A percentile compares a stretch with the other conserved stretches of the same genome.
These are phyloP conservation scores for Troides oblongomaculatus DNA, from an alignment of 2,888 invertebrate species.

Conservation along the genomic window DNA sequence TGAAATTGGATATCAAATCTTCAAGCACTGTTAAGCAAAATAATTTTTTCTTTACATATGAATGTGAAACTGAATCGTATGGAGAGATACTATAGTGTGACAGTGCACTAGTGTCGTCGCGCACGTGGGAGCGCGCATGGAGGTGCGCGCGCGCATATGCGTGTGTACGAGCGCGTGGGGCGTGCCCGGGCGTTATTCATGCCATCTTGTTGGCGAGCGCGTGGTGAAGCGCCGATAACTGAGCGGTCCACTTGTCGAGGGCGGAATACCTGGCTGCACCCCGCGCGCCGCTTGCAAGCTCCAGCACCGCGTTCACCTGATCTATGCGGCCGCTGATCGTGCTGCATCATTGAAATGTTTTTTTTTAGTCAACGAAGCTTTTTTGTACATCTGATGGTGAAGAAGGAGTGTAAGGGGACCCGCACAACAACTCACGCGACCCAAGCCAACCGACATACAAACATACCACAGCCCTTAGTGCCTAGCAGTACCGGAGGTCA, in stretches of 20 bases:
- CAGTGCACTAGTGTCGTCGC: neutral
- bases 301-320: conserved; percentile 96
- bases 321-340: conserved; percentile 93
- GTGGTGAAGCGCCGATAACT: conserved; percentile 91
- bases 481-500: too few species aligned
- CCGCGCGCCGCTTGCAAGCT: conserved; percentile 89
- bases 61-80: neutral
- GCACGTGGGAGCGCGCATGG: neutral
- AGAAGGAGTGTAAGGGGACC: too few species aligned
- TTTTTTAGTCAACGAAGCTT: too few species aligned
- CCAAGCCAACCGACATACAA: too few species aligned
- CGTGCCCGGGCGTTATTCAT: conserved; percentile 47
- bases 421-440: too few species aligned
- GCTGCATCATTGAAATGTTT: conserved; percentile 56
- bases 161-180: neutral
- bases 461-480: too few species aligned
- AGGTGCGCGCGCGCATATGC: neutral
- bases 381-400: too few species aligned
- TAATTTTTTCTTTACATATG: neutral
- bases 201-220: conserved; percentile 97
- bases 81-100: neutral
- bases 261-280: conserved; percentile 93
- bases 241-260: conserved; percentile 97
- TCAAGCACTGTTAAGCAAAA: neutral
- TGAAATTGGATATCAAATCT: neutral